Base-by-base conservation (phyloP, 2,797 vertebrate genomes). In the Todus mexicanus region DNA sequence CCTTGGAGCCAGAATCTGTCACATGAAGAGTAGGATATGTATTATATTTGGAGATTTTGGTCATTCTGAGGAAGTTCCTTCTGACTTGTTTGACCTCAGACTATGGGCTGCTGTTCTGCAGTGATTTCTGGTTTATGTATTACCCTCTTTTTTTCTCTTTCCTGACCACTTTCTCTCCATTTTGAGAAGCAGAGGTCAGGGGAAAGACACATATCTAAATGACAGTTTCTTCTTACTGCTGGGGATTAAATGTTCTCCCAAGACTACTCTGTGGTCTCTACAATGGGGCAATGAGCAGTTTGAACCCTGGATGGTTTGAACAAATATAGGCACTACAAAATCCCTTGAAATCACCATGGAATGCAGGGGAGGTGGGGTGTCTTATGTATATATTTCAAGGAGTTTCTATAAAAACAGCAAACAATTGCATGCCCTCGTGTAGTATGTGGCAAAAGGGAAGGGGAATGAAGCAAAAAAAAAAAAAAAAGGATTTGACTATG, bases 351-450 rank as follows among this genome's bases (percentile, higher is more conserved):
- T 56, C 15, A 7, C 21, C 18, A 9, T 38, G 35, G 9, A 7
- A 18, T 65, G 18, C 5, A 14, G 31, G 6, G 12, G 8, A 13
- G 1, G 6, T 3, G 5, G 8, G n/a, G n/a, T n/a, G n/a, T n/a
- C n/a, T 15, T 76, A 23, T 13, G 17, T 13, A 7, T 63, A 37
- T 80, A 56, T 59, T 64, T 75, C 35, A 45, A n/a, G 31, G 26
- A 15, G 18, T 65, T 91, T 83, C 59, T 6, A 11, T 72, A 15
- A 19, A 27, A 57, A 57, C 14, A 8, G 20, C 40, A 54, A 93
- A 64, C 23, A 70, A 53, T 29, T 70, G 7, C 5, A 3, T 43
- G 31, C 6, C 69, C 11, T 48, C 47, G 43, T 71, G n/a, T 50
- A 50, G 25, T 6, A 37, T 18, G 35, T 43, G 50, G 60, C 48